Evolutionary conservation across 92 coral and sea anemone genomes (phyloP), one percentile per base, ranked within the genome.

Genomic region (Desmophyllum pertusum): DNA sequence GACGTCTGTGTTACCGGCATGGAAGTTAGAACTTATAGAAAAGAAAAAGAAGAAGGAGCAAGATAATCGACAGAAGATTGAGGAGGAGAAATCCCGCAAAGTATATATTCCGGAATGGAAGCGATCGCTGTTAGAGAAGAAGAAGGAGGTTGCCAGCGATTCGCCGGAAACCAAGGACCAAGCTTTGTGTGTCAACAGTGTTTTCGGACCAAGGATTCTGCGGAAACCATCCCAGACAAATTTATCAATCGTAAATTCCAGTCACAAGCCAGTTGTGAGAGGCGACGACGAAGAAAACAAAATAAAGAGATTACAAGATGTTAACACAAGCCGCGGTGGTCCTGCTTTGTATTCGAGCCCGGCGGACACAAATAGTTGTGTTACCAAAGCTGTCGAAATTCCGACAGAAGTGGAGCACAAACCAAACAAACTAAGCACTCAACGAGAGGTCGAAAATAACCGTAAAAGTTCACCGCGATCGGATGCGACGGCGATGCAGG

Each of bases 1-100:
- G 98, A 88, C 95, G 40, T 45, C 93, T 64, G 95, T 94, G 29
- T 62, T 94, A 61, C 98, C 98, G 85, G 89, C 98, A 15, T 94
- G 98, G 98, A 94, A 92, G 76, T 80, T 85, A 31, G 98, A 84
- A 85, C 92, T 94, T 25, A 92, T 94, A 71, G 95, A 94, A 59
- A 94, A 87, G 93, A 94, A 94, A 57, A 89, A 87, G 87, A 89
- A 62, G 50, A 92, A 86, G 77, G 95, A 84, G n/a, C 83, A 81
- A 75, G 95, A 87, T 46, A 83, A 92, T 63, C 87, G 93, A 30
- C 88, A 83, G 40, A 87, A 89, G 84, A 35, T 70, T 25, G 83
- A 89, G 48, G 85, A 84, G 46, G 85, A 89, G 52, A 70, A 72
- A 57, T 81, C 86, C 29, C 90, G 89, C 9, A 75, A 76, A 36